Conservation (phyloP, 2,113 vertebrate species). For the Deroptyus accipitrinus region DNA sequence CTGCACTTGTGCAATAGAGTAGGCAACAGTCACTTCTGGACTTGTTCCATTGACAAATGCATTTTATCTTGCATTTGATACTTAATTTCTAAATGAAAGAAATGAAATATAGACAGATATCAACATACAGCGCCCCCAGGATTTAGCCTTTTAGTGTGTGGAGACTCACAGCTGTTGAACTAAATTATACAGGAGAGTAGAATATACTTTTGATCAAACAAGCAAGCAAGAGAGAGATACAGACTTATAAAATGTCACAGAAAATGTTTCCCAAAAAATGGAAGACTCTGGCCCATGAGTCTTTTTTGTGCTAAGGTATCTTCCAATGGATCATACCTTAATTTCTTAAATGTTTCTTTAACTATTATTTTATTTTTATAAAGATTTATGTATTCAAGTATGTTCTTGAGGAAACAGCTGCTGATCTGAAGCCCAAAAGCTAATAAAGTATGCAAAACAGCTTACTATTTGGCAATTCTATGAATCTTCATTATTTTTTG, state of each 20-base stretch:
- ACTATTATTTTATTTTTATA: neutral
- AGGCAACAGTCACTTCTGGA: neutral
- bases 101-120: neutral
- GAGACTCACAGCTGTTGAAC: neutral
- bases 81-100: neutral
- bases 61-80: neutral
- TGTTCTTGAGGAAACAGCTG: neutral
- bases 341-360: slow-evolving; percentile 1
- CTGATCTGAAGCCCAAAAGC: slow-evolving; percentile 20
- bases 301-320: neutral
- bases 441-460: slow-evolving; percentile 35
- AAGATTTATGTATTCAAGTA: slow-evolving; percentile 35
- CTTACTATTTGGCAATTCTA: slow-evolving; percentile 3
- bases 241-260: neutral
- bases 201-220: neutral
- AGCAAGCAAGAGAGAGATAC: neutral
- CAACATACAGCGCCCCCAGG: neutral
- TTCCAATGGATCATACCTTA: neutral
- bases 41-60: neutral
- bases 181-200: neutral
- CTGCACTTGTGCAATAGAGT: neutral
- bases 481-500: slow-evolving; percentile 53
- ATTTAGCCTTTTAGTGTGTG: neutral
- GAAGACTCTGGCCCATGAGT: neutral
- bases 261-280: neutral